These are phyloP conservation scores for Parazoanthus darwini DNA, from an alignment of 92 coral and sea anemone species.

Conservation along the genomic window DNA sequence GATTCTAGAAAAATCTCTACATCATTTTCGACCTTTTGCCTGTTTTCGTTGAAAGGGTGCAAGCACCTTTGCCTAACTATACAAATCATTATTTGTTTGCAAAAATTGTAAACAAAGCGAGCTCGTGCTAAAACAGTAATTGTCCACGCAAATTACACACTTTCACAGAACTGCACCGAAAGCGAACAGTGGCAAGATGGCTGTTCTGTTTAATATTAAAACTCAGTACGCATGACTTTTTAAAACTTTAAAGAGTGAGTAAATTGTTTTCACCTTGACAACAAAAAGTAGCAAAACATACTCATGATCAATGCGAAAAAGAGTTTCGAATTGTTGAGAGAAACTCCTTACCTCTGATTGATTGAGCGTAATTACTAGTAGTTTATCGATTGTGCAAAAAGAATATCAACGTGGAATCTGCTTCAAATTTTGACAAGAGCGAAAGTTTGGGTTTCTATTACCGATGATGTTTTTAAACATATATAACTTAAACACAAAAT, in stretches of 20 bases:
- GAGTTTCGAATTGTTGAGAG: neutral
- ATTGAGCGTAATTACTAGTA: neutral
- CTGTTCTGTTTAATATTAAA: neutral
- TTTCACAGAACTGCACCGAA: neutral
- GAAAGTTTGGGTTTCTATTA: too few species aligned
- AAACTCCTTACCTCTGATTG: neutral
- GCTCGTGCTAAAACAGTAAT: too few species aligned
- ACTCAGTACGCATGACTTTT: too few species aligned
- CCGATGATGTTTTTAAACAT: too few species aligned
- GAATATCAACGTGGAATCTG: neutral
- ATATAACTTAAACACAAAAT: too few species aligned
- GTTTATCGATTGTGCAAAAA: neutral
- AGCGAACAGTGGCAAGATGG: neutral
- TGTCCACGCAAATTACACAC: too few species aligned
- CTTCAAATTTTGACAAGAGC: too few species aligned
- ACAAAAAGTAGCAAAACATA: neutral
- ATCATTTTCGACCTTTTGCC: neutral
- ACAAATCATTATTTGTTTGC: neutral
- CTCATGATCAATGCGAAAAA: neutral
- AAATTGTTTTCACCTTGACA: neutral
- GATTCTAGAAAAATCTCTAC: conserved; percentile 16
- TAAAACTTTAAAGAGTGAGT: too few species aligned
- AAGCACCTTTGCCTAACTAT: neutral
- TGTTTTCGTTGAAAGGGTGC: neutral
- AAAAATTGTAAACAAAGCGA: too few species aligned